Conservation (phyloP, 2,888 invertebrate genomes). For the Yponomeuta malinellus region DNA sequence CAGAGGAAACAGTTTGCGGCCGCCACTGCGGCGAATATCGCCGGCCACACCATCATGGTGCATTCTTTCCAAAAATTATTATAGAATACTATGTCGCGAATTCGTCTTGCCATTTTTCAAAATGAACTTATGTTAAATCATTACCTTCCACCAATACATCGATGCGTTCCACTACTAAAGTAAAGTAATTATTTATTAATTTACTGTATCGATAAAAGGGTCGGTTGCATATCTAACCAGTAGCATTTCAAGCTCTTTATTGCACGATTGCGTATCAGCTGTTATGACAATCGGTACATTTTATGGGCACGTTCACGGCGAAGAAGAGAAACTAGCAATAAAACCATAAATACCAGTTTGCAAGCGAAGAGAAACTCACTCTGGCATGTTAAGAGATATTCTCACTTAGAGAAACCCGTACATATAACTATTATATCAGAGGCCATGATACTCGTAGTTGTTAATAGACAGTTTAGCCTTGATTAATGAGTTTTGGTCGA, state of each 20-base stretch:
- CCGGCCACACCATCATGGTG: no score
- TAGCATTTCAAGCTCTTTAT: constrained; percentile 3
- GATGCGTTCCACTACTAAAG: background rate
- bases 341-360: constrained; percentile 3
- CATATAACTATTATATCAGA: background rate
- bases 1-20: no score
- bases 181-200: background rate
- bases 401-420: background rate
- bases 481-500: no score
- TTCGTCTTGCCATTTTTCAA: no score
- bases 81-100: no score
- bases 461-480: no score
- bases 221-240: background rate
- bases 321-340: background rate
- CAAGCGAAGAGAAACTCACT: background rate
- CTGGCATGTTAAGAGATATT: background rate
- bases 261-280: background rate
- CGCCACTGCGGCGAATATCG: no score
- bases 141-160: background rate
- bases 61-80: no score
- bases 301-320: background rate
- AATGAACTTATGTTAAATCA: no score
- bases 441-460: background rate
- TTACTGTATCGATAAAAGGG: background rate
- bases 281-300: background rate